Base-by-base conservation (phyloP, 2,888 invertebrate species). In the Hyppa rectilinea region DNA sequence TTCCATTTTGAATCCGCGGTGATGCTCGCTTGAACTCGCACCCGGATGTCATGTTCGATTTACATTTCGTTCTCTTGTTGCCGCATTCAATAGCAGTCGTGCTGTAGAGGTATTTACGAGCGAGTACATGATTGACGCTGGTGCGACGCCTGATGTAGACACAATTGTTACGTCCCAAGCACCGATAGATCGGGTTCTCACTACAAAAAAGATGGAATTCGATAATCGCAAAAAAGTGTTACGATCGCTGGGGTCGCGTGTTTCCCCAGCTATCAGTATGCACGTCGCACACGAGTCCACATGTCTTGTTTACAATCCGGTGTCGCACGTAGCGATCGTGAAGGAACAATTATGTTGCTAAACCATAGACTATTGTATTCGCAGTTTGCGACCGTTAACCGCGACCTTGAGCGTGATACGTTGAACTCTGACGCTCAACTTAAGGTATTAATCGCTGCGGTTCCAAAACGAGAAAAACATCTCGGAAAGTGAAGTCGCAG, bases 11-110 rank as follows among this genome's bases (percentile, higher is more conserved):
- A 90, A 90, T 92, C 89, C 84, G 91, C 91, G 85, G 88, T 89
- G 90, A 92, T 92, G 92, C 89, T 90, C 90, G 90, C 88, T 89
- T 94, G 93, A 94, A 92, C 93, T 92, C 89, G 91, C 94, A 93
- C 93, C 94, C 94, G 94, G 94, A 95, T 94, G 94, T 94, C 94
- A 92, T 93, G 92, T 93, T 91, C 86, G 89, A 90, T 92, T 92
- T 91, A 90, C 90, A 91, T 92, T 92, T 91, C 84, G 92, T 88
- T 89, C 91, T 91, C 90, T 92, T 87, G 89, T 90, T 90, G 87
- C 89, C 84, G 87, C 89, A 88, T 91, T 91, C 87, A 90, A 91
- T 89, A 86, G 88, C 85, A 86, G 85, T 92, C 92, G 92, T 92
- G 92, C 89, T 80, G 80, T 80, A 70, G 80, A 84, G 78, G 81